Evolutionary conservation across 2,888 invertebrate species (phyloP).

Genomic region (Acleris laterana): DNA sequence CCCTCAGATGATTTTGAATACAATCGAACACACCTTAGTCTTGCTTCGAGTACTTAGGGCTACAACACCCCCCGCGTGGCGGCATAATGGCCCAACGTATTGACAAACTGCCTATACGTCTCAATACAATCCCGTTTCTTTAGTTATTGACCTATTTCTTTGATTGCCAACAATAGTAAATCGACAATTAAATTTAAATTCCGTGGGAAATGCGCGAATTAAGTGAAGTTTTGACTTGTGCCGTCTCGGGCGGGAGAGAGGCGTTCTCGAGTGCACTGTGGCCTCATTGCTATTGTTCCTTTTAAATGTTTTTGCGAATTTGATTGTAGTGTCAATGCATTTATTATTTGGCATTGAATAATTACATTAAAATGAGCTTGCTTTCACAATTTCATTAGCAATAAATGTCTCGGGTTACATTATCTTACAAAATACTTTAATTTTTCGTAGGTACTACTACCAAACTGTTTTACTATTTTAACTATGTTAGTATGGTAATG

Average conservation of each 20-base stretch:
- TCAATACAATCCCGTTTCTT: slow-evolving; percentile 72
- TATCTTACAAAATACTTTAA: too few species aligned
- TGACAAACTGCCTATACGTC: slow-evolving; percentile 82
- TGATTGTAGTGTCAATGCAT: slow-evolving; percentile 2
- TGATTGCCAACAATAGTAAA: slow-evolving; percentile 71
- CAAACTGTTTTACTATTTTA: too few species aligned
- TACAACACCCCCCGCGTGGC: slow-evolving; percentile 61
- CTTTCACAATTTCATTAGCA: background rate
- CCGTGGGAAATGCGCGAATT: slow-evolving; percentile 79
- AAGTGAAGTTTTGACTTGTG: slow-evolving; percentile 68
- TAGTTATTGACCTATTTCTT: slow-evolving; percentile 81
- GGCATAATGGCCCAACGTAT: slow-evolving; percentile 64
- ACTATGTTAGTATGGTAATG: too few species aligned
- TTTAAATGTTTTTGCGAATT: slow-evolving; percentile 20
- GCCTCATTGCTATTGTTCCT: slow-evolving; percentile 39
- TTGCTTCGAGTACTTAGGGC: slow-evolving; percentile 50
- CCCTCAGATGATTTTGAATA: slow-evolving; percentile 70
- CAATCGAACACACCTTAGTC: slow-evolving; percentile 62
- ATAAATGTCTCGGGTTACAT: too few species aligned
- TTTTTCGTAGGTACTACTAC: too few species aligned
- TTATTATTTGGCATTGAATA: slow-evolving; percentile 12
- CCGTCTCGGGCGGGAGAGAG: slow-evolving; percentile 71
- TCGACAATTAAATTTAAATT: slow-evolving; percentile 80
- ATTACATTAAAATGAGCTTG: background rate
- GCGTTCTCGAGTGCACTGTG: slow-evolving; percentile 52